These are phyloP conservation scores for Mohoua ochrocephala DNA, from an alignment of 2,113 vertebrate species.

Conservation along the genomic window DNA sequence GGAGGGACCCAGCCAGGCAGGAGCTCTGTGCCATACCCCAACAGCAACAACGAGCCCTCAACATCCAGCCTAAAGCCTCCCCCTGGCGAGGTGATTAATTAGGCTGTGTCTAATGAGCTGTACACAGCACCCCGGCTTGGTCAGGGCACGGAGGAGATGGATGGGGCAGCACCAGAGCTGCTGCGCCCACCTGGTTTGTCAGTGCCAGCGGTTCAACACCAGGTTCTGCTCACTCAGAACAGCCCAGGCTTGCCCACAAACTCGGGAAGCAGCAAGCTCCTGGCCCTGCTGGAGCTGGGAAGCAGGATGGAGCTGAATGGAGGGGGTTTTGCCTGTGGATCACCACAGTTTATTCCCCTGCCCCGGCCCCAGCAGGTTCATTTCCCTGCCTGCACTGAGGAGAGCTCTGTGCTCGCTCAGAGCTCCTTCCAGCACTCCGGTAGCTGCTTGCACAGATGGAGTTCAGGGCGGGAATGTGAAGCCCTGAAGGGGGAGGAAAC, in stretches of 20 bases:
- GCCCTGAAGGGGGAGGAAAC: not conserved
- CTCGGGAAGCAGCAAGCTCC: not conserved
- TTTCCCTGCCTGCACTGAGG: not conserved
- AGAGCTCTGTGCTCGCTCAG: not conserved
- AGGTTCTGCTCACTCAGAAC: accelerated
- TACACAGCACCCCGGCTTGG: not conserved
- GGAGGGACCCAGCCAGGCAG: not conserved
- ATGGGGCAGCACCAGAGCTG: not conserved
- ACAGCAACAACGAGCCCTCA: not conserved
- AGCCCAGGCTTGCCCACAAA: accelerated
- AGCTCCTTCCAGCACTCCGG: not conserved
- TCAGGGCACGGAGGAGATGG: not conserved
- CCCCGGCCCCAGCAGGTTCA: not conserved
- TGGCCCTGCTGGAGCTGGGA: not conserved
- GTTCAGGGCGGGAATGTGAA: not conserved
- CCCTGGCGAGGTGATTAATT: not conserved
- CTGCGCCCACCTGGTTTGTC: not conserved
- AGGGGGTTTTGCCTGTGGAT: not conserved
- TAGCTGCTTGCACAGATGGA: not conserved
- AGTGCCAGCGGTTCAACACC: not conserved
- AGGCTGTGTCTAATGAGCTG: not conserved
- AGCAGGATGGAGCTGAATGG: too few relatives aligned
- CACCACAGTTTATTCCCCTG: not conserved
- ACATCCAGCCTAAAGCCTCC: not conserved
- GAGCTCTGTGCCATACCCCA: not conserved